Evolutionary conservation across 1,140 invertebrate genomes (phyloP).

Genomic region (Camponotus floridanus): DNA sequence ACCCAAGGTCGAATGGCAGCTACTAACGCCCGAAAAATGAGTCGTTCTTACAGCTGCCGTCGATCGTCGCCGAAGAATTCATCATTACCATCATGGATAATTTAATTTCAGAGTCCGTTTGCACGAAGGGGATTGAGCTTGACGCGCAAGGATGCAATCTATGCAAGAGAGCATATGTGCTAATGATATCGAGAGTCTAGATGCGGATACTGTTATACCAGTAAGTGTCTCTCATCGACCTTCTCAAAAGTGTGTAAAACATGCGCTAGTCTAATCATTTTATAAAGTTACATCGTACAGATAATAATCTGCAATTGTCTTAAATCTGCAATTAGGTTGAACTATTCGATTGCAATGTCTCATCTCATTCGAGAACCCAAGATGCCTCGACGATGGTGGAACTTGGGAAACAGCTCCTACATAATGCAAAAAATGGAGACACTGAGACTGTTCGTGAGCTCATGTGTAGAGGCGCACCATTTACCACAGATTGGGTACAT

Average conservation of each 20-base stretch:
- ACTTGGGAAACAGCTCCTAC: slow-evolving; percentile 93
- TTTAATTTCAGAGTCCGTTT: slow-evolving; percentile 70
- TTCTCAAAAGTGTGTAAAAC: neutral
- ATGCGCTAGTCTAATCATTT: too few relatives aligned
- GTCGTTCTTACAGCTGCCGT: slow-evolving; percentile 25
- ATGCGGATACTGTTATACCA: slow-evolving; percentile 81
- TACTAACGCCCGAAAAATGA: slow-evolving; percentile 60
- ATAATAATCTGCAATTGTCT: neutral
- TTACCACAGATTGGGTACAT: slow-evolving; percentile 96
- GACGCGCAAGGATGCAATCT: slow-evolving; percentile 81
- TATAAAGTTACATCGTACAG: neutral
- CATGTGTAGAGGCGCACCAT: slow-evolving; percentile 95
- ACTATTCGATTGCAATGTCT: slow-evolving; percentile 81
- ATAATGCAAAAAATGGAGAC: slow-evolving; percentile 92
- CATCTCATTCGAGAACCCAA: slow-evolving; percentile 75
- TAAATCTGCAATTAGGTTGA: slow-evolving; percentile 75
- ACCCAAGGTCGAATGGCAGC: slow-evolving; percentile 69
- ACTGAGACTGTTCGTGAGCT: slow-evolving; percentile 92
- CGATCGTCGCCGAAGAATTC: slow-evolving; percentile 34
- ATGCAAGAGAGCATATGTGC: slow-evolving; percentile 78
- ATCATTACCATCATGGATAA: slow-evolving; percentile 59
- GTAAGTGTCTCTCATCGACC: slow-evolving; percentile 67
- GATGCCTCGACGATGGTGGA: slow-evolving; percentile 88
- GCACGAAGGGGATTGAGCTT: slow-evolving; percentile 64
- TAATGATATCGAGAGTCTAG: slow-evolving; percentile 80